Evolutionary conservation across 2,888 invertebrate genomes (phyloP), one percentile per base, ranked within the genome.

Genomic region (Cosmia pyralina): DNA sequence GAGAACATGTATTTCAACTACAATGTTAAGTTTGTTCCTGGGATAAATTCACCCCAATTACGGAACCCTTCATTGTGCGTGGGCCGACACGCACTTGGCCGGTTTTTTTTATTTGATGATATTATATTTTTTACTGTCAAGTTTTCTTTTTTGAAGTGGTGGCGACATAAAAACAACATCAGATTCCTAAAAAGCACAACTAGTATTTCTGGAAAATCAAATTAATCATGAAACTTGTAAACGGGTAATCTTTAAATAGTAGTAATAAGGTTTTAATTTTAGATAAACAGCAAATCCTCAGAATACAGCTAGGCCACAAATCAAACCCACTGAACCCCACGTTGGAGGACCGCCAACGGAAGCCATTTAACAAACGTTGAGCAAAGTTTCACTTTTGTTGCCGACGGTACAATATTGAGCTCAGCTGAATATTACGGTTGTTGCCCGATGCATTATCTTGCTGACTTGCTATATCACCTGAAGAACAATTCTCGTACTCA

Each of bases 321-420:
- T 66, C 11, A 58, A 65, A 65, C 28, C 34, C 15, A 52, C 46
- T 19, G 28, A 53, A 57, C n/a, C 8, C 38, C 38, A 28, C 53
- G 38, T 68, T 65, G 64, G 57, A 74, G 50, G 10, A 22, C 19
- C 63, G 67, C 69, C 74, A 79, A 44, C 57, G 64, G 75, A 70
- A 63, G 52, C 55, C 22, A 71, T 57, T 55, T 52, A 60, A 41
- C 65, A 69, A 58, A 65, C 66, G 55, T 41, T 38, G 57, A 65
- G 38, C n/a, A 19, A 73, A 64, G 63, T 81, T 58, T 53, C 19
- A 63, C 53, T 62, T 58, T 59, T 75, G 59, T 63, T 59, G 28
- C 55, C n/a, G 34, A 67, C 55, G 19, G 22, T 38, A 59, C 52
- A 38, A 28, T 57, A 55, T 59, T 55, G 58, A 79, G 34, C 52